A percentile compares a stretch with the other conserved stretches of the same genome.
phyloP scores from a whole-genome alignment of 2,797 vertebrate species.

The Cyclopterus lumpus region DNA sequence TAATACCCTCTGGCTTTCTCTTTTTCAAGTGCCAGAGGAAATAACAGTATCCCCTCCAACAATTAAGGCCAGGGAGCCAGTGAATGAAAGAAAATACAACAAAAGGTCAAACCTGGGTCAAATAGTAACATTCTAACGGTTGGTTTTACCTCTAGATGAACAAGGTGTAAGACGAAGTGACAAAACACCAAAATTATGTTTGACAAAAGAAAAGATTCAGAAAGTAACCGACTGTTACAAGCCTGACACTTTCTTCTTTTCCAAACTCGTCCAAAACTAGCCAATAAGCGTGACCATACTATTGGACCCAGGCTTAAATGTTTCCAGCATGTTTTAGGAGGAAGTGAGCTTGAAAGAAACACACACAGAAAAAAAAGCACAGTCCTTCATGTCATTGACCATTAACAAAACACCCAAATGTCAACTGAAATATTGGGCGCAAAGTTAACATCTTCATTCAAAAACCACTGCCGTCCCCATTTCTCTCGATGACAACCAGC shows the following conservation, averaged over 20 bases:
- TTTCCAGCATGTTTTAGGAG: slow-evolving; percentile 67
- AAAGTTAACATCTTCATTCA: slow-evolving; percentile 17
- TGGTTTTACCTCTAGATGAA: slow-evolving; percentile 4
- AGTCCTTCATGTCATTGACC: slow-evolving; percentile 34
- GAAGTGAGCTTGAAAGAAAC: slow-evolving; percentile 8
- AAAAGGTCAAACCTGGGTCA: slow-evolving; percentile 44
- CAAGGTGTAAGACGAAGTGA: not conserved
- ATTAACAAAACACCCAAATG: slow-evolving; percentile 25
- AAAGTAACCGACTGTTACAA: not conserved
- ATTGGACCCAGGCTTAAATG: slow-evolving; percentile 57
- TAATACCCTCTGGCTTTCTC: slow-evolving; percentile 70
- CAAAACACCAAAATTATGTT: not conserved
- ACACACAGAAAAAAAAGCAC: not conserved
- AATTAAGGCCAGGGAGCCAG: slow-evolving; percentile 80
- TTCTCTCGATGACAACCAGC: slow-evolving; percentile 8
- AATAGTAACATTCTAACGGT: slow-evolving; percentile 24
- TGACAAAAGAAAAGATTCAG: not conserved
- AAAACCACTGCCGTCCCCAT: slow-evolving; percentile 7
- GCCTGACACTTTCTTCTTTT: slow-evolving; percentile 20
- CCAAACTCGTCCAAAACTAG: slow-evolving; percentile 14
- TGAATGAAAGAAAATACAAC: slow-evolving; percentile 44
- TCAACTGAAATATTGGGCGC: slow-evolving; percentile 7
- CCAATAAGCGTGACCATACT: slow-evolving; percentile 15
- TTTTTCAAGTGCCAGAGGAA: slow-evolving; percentile 76
- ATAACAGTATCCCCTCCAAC: slow-evolving; percentile 82